These are phyloP conservation scores for Aphidius gifuensis DNA, from an alignment of 1,140 invertebrate species.

Conservation along the genomic window DNA sequence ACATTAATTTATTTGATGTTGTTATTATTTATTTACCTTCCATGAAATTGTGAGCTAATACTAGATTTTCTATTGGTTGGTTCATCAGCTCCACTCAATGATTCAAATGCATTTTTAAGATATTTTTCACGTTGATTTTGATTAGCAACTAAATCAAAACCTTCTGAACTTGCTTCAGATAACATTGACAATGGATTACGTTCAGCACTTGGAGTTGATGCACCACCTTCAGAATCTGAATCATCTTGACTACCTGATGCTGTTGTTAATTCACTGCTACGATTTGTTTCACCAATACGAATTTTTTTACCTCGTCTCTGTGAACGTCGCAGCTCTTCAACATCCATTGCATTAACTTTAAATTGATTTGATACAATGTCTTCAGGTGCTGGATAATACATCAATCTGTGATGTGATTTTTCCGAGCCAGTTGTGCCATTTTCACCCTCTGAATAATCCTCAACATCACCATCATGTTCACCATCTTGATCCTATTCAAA, in stretches of 20 bases:
- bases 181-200: slow-evolving; percentile 59
- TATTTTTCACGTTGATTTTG: slow-evolving; percentile 65
- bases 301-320: slow-evolving; percentile 68
- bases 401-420: slow-evolving; percentile 57
- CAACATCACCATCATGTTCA: slow-evolving; percentile 82
- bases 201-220: slow-evolving; percentile 56
- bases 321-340: slow-evolving; percentile 76
- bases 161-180: slow-evolving; percentile 69
- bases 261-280: slow-evolving; percentile 52
- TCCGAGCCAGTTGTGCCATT: slow-evolving; percentile 69
- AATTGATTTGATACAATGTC: slow-evolving; percentile 67
- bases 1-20: too few relatives aligned
- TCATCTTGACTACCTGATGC: slow-evolving; percentile 67
- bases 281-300: slow-evolving; percentile 51
- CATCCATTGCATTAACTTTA: slow-evolving; percentile 83
- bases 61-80: slow-evolving; percentile 48
- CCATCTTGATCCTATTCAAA: slow-evolving; percentile 64
- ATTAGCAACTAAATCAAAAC: slow-evolving; percentile 65
- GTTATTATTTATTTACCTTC: slow-evolving; percentile 36
- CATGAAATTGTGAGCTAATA: slow-evolving; percentile 51
- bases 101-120: slow-evolving; percentile 76
- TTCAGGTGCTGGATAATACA: slow-evolving; percentile 56
- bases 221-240: slow-evolving; percentile 68
- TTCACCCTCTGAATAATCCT: slow-evolving; percentile 82
- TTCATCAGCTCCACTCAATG: slow-evolving; percentile 64